phyloP scores from a whole-genome alignment of 92 coral and sea anemone genomes.

The Heliopora coerulea region DNA sequence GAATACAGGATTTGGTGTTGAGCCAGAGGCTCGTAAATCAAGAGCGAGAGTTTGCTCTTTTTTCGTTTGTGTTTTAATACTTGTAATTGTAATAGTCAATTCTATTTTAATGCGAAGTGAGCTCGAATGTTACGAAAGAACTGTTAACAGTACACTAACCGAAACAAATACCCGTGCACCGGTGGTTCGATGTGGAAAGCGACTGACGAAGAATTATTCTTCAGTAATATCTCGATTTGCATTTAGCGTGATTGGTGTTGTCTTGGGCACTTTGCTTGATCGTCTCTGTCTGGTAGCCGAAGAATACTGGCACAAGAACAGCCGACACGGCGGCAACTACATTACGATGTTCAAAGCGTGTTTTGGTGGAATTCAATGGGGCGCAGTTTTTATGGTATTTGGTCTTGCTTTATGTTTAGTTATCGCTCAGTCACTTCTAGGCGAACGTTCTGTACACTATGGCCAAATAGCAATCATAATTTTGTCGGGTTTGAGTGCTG shows the following conservation, averaged over 20 bases:
- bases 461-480: too few species aligned
- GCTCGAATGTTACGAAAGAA: too few species aligned
- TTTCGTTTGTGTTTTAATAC: too few species aligned
- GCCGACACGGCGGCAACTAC: not conserved
- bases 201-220: not conserved
- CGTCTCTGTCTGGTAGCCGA: not conserved
- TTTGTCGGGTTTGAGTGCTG: slow-evolving; percentile 1
- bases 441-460: not conserved
- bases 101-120: too few species aligned
- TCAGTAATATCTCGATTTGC: not conserved
- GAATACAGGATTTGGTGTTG: too few species aligned
- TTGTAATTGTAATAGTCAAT: too few species aligned
- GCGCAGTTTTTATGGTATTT: not conserved
- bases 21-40: too few species aligned
- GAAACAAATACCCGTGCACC: too few species aligned
- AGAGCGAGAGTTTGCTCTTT: too few species aligned
- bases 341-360: slow-evolving; percentile 7
- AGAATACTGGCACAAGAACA: not conserved
- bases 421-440: not conserved
- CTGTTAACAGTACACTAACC: too few species aligned
- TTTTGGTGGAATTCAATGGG: slow-evolving; percentile 1
- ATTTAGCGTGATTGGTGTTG: not conserved
- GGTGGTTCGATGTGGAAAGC: not conserved
- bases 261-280: not conserved
- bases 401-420: not conserved